Percentiles rank a stretch among this genome's conserved stretches.
Conservation (phyloP, 92 coral and sea anemone genomes). For the Epizoanthus illoricatus region DNA sequence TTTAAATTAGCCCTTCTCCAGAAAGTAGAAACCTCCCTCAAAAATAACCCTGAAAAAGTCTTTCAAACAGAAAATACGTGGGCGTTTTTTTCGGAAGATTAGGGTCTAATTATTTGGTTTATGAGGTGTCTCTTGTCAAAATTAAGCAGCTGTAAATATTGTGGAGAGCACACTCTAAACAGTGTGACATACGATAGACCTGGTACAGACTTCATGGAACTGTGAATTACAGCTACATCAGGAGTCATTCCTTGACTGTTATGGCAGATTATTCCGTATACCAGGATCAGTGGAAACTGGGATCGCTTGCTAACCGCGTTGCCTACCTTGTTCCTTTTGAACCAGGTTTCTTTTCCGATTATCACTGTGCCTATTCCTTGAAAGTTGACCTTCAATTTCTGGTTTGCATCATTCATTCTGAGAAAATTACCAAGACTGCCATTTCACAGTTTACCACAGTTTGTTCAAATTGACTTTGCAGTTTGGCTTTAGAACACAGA, state of each 20-base stretch:
- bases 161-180: background rate
- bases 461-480: slow-evolving; percentile 41
- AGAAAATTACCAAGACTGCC: slow-evolving; percentile 37
- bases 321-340: slow-evolving; percentile 28
- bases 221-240: slow-evolving; percentile 41
- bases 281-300: slow-evolving; percentile 41
- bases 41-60: too few species aligned
- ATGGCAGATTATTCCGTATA: slow-evolving; percentile 41
- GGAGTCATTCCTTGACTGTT: slow-evolving; percentile 46
- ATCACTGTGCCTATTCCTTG: slow-evolving; percentile 8
- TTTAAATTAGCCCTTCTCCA: too few species aligned
- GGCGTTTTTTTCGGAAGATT: too few species aligned
- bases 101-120: too few species aligned
- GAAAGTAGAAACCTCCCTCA: too few species aligned
- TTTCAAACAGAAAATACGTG: too few species aligned
- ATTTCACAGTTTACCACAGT: slow-evolving; percentile 26
- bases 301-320: slow-evolving; percentile 12
- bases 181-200: slow-evolving; percentile 1
- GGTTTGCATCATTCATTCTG: background rate
- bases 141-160: background rate
- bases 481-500: background rate
- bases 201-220: slow-evolving; percentile 33
- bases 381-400: slow-evolving; percentile 22
- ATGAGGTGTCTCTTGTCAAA: background rate
- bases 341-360: slow-evolving; percentile 32